Evolutionary conservation across 2,113 vertebrate species (phyloP).

Genomic region (Cacatua alba): DNA sequence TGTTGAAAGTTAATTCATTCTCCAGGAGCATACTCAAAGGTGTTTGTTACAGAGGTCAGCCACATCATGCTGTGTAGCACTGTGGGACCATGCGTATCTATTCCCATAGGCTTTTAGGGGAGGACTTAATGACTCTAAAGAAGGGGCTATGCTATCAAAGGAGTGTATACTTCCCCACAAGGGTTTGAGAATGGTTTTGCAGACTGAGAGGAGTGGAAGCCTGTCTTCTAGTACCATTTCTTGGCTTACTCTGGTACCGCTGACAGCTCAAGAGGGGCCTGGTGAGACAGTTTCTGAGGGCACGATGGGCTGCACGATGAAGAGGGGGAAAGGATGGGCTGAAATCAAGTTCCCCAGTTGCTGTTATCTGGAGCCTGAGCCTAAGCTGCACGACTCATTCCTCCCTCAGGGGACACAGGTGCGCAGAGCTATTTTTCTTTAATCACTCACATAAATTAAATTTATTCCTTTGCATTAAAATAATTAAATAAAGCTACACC

Average conservation of each 20-base stretch:
- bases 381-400: constrained; percentile 67
- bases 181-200: not conserved
- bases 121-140: not conserved
- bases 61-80: not conserved
- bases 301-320: not conserved
- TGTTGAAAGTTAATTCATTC: not conserved
- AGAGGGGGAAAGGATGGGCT: constrained; percentile 43
- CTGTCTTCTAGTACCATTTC: not conserved
- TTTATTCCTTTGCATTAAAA: constrained; percentile 77
- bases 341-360: constrained; percentile 47
- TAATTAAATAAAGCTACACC: constrained; percentile 76
- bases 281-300: not conserved
- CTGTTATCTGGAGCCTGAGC: constrained; percentile 65
- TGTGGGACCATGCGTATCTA: not conserved
- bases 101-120: not conserved
- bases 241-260: not conserved
- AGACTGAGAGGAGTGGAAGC: not conserved
- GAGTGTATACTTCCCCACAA: not conserved
- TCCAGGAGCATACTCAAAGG: not conserved
- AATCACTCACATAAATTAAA: constrained; percentile 82
- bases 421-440: constrained; percentile 78
- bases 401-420: constrained; percentile 79
- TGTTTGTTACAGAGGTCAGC: not conserved
- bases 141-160: not conserved
- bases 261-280: not conserved